A percentile compares a stretch with the other conserved stretches of the same genome.
Evolutionary conservation across 2,113 vertebrate species (phyloP).

Genomic region (Eonycteris spelaea): DNA sequence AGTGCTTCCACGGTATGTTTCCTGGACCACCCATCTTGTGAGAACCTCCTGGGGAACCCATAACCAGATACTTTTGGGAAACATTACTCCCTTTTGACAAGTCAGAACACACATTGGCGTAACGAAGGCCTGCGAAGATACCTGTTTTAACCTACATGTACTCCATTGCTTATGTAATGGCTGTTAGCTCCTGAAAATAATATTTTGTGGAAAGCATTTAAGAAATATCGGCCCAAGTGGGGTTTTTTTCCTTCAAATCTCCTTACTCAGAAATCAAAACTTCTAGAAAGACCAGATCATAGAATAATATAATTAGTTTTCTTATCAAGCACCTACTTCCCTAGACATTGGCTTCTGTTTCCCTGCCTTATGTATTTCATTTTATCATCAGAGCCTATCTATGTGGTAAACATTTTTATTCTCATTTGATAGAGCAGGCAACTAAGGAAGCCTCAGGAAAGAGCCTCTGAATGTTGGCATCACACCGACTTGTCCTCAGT

Average conservation of each 20-base stretch:
- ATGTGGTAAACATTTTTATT: background rate
- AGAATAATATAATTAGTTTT: background rate
- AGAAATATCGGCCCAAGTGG: background rate
- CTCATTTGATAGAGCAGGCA: background rate
- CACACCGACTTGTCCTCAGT: background rate
- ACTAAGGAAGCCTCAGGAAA: background rate
- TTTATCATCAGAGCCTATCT: background rate
- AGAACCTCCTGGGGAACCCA: background rate
- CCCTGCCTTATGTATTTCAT: background rate
- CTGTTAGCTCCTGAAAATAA: background rate
- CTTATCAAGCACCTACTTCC: background rate
- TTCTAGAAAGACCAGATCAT: background rate
- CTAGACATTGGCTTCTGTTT: background rate
- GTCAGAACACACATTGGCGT: background rate
- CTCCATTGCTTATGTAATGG: background rate
- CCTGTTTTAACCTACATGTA: background rate
- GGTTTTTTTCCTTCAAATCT: background rate
- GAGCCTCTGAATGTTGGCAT: background rate
- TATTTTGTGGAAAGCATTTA: background rate
- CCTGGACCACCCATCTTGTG: background rate
- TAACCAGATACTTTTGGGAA: background rate
- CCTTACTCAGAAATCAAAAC: background rate
- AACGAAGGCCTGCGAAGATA: background rate
- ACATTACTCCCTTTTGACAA: background rate
- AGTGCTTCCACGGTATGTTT: fast-evolving